Base-by-base conservation (phyloP, 1,140 invertebrate species). In the Monochamus saltuarius region DNA sequence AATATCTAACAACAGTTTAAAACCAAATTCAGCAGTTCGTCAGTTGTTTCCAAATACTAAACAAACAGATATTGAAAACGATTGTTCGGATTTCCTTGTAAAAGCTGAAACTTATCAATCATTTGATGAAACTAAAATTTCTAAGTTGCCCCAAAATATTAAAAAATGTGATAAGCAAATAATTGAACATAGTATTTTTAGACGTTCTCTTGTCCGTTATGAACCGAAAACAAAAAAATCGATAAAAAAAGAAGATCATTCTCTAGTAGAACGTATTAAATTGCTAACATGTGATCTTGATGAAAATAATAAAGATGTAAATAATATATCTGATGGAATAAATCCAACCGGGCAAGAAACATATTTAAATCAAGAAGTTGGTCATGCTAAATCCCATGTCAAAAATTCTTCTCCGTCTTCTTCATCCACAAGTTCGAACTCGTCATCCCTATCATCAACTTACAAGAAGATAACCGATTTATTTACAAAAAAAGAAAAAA, bases 261-360 rank as follows among this genome's bases (percentile, higher is more conserved):
- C 89, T 0, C 73, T 93, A 11, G 87, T 90, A 19, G 91, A 93
- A 65, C 81, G 89, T 45, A 92, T 92, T 56, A 85, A 88, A 40
- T 85, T 90, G 65, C 75, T 92, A 13, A 93, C 90, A 0, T 92
- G 90, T 71, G 87, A 90, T 61, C 87, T 91, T 43, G 88, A 89
- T 53, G 88, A 90, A 2, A 29, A 22, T 3, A 45, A 29, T 19
- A 64, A 64, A 46, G 67, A 72, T 39, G 56, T 69, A n/a, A 66
- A 70, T 9, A 67, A 69, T 17, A 69, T 64, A 53, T 60, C 65
- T 14, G 60, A 65, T 42, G 73, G 82, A 7, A 74, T 80, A 1
- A 81, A 81, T 66, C 81, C 83, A n/a, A 77, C 82, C 13, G 78
- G 84, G 40, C 77, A 82, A 72, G 75, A 82, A 77, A 72, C 69